phyloP scores from a whole-genome alignment of 1,140 invertebrate species.

The Temnothorax longispinosus region DNA sequence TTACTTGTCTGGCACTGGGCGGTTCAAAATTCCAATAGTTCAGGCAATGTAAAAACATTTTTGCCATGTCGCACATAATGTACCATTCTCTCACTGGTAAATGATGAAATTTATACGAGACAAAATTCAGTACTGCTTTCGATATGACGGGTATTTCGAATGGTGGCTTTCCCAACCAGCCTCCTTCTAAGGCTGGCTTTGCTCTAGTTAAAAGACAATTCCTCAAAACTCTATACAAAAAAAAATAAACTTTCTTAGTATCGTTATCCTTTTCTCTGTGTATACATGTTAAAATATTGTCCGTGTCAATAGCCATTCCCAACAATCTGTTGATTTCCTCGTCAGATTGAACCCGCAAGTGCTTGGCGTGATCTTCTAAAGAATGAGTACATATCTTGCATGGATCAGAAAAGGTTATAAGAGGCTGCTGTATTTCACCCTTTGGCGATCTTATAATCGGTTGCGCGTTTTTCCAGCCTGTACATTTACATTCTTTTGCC shows the following conservation, averaged over 20 bases:
- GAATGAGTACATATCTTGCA: slow-evolving; percentile 93
- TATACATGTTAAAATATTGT: slow-evolving; percentile 96
- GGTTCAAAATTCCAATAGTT: slow-evolving; percentile 98
- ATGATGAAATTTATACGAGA: slow-evolving; percentile 95
- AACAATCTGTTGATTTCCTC: slow-evolving; percentile 94
- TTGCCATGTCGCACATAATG: slow-evolving; percentile 96
- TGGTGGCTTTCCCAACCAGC: slow-evolving; percentile 94
- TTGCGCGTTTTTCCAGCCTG: slow-evolving; percentile 95
- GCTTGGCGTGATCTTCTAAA: slow-evolving; percentile 92
- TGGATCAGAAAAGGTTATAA: slow-evolving; percentile 87
- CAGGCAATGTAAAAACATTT: slow-evolving; percentile 96
- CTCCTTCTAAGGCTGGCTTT: slow-evolving; percentile 93
- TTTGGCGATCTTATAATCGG: slow-evolving; percentile 86
- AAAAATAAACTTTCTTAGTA: slow-evolving; percentile 96
- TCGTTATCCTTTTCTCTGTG: slow-evolving; percentile 95
- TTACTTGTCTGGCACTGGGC: slow-evolving; percentile 90
- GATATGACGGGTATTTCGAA: slow-evolving; percentile 97
- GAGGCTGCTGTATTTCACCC: slow-evolving; percentile 87
- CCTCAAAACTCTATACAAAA: slow-evolving; percentile 94
- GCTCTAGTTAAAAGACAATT: slow-evolving; percentile 94
- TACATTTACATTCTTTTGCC: slow-evolving; percentile 93
- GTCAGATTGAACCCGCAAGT: slow-evolving; percentile 90
- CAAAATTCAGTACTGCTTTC: slow-evolving; percentile 96
- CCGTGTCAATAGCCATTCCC: slow-evolving; percentile 96
- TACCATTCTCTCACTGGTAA: slow-evolving; percentile 93